These are phyloP conservation scores for Phoxinus dragarum DNA, from an alignment of 2,797 vertebrate genomes.

Conservation along the genomic window DNA sequence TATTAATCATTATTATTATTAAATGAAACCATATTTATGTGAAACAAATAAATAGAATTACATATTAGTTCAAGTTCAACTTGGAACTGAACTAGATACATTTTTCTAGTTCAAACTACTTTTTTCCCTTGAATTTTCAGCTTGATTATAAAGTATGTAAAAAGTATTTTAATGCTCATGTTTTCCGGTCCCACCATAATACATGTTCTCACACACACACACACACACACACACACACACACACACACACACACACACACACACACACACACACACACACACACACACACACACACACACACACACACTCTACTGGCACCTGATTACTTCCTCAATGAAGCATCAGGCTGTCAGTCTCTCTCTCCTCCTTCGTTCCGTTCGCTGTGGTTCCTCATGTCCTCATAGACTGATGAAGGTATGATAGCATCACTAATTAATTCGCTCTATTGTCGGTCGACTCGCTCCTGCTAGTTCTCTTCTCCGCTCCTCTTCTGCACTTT, in stretches of 20 bases:
- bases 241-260: too few species aligned
- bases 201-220: background rate
- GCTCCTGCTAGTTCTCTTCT: conserved; percentile 73
- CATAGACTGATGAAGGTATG: conserved; percentile 67
- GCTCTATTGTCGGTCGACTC: conserved; percentile 65
- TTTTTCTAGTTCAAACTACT: too few species aligned
- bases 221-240: conserved; percentile 14
- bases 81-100: too few species aligned
- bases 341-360: conserved; percentile 12
- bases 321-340: conserved; percentile 6
- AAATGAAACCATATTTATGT: background rate
- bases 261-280: background rate
- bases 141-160: background rate
- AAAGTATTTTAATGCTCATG: background rate
- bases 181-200: background rate
- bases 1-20: background rate
- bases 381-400: conserved; percentile 57
- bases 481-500: conserved; percentile 64
- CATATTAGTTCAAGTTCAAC: too few species aligned
- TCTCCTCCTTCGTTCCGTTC: conserved; percentile 15
- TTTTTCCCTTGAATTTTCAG: background rate
- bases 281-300: too few species aligned
- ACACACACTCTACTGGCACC: background rate
- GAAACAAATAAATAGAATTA: too few species aligned
- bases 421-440: conserved; percentile 78